phyloP scores from a whole-genome alignment of 2,113 vertebrate species.

The Gnathochromis pfefferi region DNA sequence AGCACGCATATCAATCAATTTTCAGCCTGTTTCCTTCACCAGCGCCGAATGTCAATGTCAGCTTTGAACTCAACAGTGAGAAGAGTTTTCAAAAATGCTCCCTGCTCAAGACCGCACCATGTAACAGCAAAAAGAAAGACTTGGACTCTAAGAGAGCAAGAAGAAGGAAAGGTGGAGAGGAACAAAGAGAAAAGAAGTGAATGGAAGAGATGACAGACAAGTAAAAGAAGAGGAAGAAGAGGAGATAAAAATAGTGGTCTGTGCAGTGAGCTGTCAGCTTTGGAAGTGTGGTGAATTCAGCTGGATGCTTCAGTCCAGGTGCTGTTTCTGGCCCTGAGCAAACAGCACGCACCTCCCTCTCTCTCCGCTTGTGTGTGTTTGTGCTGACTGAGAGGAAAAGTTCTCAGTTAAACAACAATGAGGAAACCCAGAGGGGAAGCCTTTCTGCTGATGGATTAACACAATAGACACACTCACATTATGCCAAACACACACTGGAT shows the following conservation, averaged over 20 bases:
- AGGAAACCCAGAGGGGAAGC: neutral
- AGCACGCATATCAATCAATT: neutral
- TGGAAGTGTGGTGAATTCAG: neutral
- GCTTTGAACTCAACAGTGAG: neutral
- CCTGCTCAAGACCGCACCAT: neutral
- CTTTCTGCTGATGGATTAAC: neutral
- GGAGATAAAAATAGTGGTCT: neutral
- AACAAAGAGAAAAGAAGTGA: neutral
- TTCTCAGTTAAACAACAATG: neutral
- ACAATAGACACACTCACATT: neutral
- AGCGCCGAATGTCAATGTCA: neutral
- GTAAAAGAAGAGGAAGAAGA: neutral
- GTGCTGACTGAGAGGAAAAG: conserved; percentile 29
- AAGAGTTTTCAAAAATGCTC: neutral
- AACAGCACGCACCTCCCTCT: neutral
- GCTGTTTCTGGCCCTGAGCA: conserved; percentile 1
- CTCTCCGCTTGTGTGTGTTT: neutral
- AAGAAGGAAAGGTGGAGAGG: neutral
- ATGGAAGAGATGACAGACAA: neutral
- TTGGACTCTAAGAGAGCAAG: neutral
- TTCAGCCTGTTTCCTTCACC: neutral
- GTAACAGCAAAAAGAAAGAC: neutral
- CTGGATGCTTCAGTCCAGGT: conserved; percentile 27
- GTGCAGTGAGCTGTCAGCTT: conserved; percentile 2
- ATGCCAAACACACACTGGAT: neutral